A percentile compares a stretch with the other conserved stretches of the same genome.
These are phyloP conservation scores for Cheilosia pagana DNA, from an alignment of 2,888 invertebrate species.

Conservation along the genomic window DNA sequence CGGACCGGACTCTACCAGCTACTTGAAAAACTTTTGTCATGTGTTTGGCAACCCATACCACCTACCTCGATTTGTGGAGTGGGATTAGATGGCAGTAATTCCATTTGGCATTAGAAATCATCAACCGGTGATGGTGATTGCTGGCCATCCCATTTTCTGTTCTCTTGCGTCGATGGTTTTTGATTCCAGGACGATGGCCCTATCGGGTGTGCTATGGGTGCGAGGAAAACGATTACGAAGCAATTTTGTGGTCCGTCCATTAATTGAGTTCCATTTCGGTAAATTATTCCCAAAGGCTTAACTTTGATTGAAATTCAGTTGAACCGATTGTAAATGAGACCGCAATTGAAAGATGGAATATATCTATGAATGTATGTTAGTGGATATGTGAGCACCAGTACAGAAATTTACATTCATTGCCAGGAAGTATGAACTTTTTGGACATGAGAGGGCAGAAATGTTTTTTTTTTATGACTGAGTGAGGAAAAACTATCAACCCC, in stretches of 20 bases:
- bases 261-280: slow-evolving; percentile 64
- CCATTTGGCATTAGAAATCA: slow-evolving; percentile 13
- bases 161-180: not conserved
- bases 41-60: slow-evolving; percentile 23
- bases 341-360: not conserved
- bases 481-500: too few relatives aligned
- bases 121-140: slow-evolving; percentile 20
- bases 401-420: not conserved
- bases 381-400: not conserved
- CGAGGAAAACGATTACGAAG: not conserved
- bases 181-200: slow-evolving; percentile 4
- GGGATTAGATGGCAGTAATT: slow-evolving; percentile 5
- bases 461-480: too few relatives aligned
- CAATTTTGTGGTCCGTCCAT: slow-evolving; percentile 49
- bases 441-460: too few relatives aligned
- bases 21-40: slow-evolving; percentile 21
- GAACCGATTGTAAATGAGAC: not conserved
- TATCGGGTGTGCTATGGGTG: not conserved
- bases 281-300: slow-evolving; percentile 57
- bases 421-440: too few relatives aligned
- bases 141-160: not conserved
- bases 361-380: not conserved
- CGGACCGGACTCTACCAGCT: not conserved
- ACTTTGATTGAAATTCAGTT: slow-evolving; percentile 37
- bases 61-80: slow-evolving; percentile 6